Percentiles rank a stretch among this genome's conserved stretches.
These are phyloP conservation scores for Phymanthus crucifer DNA, from an alignment of 92 coral and sea anemone species.

Conservation along the genomic window DNA sequence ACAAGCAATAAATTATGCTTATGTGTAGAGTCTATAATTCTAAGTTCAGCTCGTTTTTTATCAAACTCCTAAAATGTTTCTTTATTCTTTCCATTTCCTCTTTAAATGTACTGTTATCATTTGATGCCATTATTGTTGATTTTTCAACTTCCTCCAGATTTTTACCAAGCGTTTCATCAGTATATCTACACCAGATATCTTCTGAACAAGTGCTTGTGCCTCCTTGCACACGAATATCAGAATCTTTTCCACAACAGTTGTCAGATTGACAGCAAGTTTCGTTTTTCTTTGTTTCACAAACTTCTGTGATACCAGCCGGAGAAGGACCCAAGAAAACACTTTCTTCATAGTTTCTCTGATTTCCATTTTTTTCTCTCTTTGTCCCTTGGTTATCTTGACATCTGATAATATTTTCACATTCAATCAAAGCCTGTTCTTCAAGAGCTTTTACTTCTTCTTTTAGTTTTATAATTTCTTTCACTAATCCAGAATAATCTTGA, in stretches of 20 bases:
- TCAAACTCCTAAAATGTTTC: background rate
- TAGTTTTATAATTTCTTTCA: conserved; percentile 16
- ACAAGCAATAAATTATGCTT: too few species aligned
- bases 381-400: background rate
- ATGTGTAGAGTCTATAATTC: too few species aligned
- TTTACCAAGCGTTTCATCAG: background rate
- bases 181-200: background rate
- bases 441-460: conserved; percentile 15
- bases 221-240: background rate
- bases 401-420: conserved; percentile 1
- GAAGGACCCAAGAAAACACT: background rate
- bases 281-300: background rate
- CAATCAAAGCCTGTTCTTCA: conserved; percentile 6
- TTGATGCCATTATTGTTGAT: background rate
- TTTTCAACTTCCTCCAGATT: background rate
- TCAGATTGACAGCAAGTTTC: background rate
- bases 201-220: background rate
- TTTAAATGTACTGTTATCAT: background rate
- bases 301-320: background rate
- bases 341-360: background rate
- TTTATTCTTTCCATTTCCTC: background rate
- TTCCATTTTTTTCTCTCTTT: background rate
- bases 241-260: background rate
- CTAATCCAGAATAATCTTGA: background rate
- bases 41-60: background rate